Percentiles rank a stretch among this genome's conserved stretches.
Evolutionary conservation across 1,140 invertebrate genomes (phyloP).

Genomic region (Drosophila murphyi): DNA sequence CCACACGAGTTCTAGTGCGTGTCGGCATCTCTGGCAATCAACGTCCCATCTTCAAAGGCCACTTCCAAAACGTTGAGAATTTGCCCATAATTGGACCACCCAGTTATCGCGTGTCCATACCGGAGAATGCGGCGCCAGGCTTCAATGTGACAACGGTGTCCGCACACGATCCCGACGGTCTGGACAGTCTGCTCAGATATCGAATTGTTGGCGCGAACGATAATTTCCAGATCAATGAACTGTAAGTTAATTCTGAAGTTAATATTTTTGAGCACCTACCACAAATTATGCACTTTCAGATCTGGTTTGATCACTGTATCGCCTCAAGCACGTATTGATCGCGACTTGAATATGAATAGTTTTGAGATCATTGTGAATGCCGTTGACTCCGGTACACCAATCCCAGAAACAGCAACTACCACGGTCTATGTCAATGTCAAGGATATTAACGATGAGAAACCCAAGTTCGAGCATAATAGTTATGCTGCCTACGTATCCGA

Average conservation of each 20-base stretch:
- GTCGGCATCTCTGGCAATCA: constrained; percentile 92
- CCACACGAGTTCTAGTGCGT: constrained; percentile 88
- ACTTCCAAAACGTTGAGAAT: constrained; percentile 87
- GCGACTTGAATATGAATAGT: constrained; percentile 87
- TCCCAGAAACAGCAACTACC: constrained; percentile 91
- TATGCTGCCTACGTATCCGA: constrained; percentile 90
- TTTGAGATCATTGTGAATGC: constrained; percentile 91
- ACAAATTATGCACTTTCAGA: constrained; percentile 73
- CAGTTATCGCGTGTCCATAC: constrained; percentile 88
- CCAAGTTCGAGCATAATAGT: constrained; percentile 88
- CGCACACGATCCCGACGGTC: constrained; percentile 91
- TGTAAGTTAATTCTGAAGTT: constrained; percentile 84
- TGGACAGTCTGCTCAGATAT: constrained; percentile 89
- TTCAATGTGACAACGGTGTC: constrained; percentile 89
- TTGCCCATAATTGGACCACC: constrained; percentile 86
- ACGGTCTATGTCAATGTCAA: constrained; percentile 90
- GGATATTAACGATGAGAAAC: constrained; percentile 94
- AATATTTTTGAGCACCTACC: neutral
- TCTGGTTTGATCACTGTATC: constrained; percentile 91
- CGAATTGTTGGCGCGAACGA: constrained; percentile 91
- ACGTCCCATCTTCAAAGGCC: constrained; percentile 90
- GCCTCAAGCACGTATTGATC: constrained; percentile 89
- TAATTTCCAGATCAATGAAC: constrained; percentile 91
- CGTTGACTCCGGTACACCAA: constrained; percentile 89
- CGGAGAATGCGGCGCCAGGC: constrained; percentile 89